phyloP scores from a whole-genome alignment of 2,888 invertebrate genomes.

The Agrotis clavis region DNA sequence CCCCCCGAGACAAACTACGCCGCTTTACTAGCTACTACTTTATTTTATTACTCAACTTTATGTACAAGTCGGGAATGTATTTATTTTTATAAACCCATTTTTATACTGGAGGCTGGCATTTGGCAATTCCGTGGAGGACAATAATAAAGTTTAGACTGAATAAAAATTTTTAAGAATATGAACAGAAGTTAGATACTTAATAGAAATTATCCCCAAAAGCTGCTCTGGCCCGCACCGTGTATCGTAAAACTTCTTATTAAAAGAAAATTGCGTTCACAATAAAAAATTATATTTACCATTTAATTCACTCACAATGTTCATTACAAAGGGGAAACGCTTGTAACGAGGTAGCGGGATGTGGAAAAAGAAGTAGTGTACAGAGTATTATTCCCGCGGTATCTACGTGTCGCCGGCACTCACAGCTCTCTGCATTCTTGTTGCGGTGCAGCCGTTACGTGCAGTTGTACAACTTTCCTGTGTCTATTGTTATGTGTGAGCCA shows the following conservation, averaged over 20 bases:
- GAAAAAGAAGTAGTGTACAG: slow-evolving; percentile 14
- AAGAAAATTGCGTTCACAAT: neutral
- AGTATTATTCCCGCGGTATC: slow-evolving; percentile 7
- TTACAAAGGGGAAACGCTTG: neutral
- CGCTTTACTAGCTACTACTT: slow-evolving; percentile 43
- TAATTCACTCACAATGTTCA: neutral
- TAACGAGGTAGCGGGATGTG: slow-evolving; percentile 10
- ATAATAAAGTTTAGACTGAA: slow-evolving; percentile 15
- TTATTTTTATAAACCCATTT: slow-evolving; percentile 24
- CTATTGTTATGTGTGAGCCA: slow-evolving; percentile 33
- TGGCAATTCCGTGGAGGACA: slow-evolving; percentile 19
- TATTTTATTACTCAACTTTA: slow-evolving; percentile 54
- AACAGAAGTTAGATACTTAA: slow-evolving; percentile 9
- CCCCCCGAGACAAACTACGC: slow-evolving; percentile 58
- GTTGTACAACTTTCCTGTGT: slow-evolving; percentile 44
- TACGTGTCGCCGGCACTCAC: neutral
- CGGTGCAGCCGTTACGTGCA: slow-evolving; percentile 29
- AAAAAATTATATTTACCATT: neutral
- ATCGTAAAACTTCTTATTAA: neutral
- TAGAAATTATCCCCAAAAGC: neutral
- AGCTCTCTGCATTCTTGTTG: slow-evolving; percentile 23
- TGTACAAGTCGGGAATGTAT: slow-evolving; percentile 14
- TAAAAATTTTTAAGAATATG: slow-evolving; percentile 19
- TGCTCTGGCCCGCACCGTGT: neutral
- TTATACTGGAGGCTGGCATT: slow-evolving; percentile 19